A percentile compares a stretch with the other conserved stretches of the same genome.
Conservation (phyloP, 2,113 vertebrate genomes). For the Ellobius talpinus region DNA sequence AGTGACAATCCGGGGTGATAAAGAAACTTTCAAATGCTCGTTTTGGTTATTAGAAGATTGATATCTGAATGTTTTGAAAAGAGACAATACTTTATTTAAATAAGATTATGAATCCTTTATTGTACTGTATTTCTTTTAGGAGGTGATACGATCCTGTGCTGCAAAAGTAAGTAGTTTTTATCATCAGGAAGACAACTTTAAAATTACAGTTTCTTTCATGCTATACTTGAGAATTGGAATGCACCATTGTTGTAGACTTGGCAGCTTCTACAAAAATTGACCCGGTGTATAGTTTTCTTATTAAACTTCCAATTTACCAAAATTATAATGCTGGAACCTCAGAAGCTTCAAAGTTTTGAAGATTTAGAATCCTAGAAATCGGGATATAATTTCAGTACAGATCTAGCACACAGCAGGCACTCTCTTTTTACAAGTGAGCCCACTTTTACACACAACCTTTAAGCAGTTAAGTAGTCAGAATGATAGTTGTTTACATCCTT, state of each 20-base stretch:
- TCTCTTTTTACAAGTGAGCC: background rate
- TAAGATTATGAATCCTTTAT: slow-evolving; percentile 47
- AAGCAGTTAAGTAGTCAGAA: slow-evolving; percentile 24
- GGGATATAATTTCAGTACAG: slow-evolving; percentile 7
- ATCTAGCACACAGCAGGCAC: background rate
- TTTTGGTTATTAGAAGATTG: slow-evolving; percentile 52
- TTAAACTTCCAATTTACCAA: background rate
- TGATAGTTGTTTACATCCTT: background rate
- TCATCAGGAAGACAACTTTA: slow-evolving; percentile 39
- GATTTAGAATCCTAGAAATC: background rate
- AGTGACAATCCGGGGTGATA: background rate
- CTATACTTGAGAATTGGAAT: background rate
- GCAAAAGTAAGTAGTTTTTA: slow-evolving; percentile 70
- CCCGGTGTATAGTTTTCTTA: background rate
- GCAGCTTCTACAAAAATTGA: background rate
- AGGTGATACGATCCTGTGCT: slow-evolving; percentile 67
- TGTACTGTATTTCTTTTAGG: slow-evolving; percentile 71
- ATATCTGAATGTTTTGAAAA: slow-evolving; percentile 24
- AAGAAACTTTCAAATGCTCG: background rate
- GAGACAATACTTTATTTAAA: slow-evolving; percentile 39
- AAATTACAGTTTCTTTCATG: background rate
- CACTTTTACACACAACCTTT: background rate
- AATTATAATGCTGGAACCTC: background rate
- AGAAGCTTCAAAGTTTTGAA: slow-evolving; percentile 15
- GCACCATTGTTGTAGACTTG: background rate